These are phyloP conservation scores for Carposina sasakii DNA, from an alignment of 1,140 invertebrate genomes.

Conservation along the genomic window DNA sequence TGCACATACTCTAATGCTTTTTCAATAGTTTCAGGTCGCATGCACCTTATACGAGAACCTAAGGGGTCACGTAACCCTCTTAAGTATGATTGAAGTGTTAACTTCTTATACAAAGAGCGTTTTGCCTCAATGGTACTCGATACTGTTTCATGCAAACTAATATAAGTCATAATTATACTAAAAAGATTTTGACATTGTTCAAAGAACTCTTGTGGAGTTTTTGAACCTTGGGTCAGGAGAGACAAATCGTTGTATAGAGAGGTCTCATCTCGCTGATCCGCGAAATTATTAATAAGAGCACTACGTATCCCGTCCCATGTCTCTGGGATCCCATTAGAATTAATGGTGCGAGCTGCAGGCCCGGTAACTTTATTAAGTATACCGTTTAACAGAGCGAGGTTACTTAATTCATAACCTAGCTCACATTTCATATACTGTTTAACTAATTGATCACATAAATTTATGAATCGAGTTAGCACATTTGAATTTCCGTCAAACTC, in stretches of 20 bases:
- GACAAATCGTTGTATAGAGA: slow-evolving; percentile 3
- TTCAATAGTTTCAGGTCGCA: slow-evolving; percentile 1
- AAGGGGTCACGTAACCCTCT: background rate
- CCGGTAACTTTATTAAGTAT: no score
- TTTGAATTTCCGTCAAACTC: no score
- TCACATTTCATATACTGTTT: no score
- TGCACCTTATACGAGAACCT: slow-evolving; percentile 5
- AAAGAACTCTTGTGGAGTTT: background rate
- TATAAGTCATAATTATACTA: slow-evolving; percentile 4
- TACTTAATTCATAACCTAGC: no score
- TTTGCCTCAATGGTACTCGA: background rate
- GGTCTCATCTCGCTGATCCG: slow-evolving; percentile 2
- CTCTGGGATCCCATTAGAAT: no score
- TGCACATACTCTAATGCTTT: slow-evolving; percentile 3
- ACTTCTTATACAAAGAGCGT: background rate
- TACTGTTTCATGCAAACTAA: background rate
- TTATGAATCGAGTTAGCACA: no score
- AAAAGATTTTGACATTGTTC: slow-evolving; percentile 5
- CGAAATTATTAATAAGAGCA: slow-evolving; percentile 1
- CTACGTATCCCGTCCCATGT: background rate
- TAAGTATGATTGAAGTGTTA: background rate
- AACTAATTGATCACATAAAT: no score
- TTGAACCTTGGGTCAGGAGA: background rate
- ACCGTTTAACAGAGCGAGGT: no score
- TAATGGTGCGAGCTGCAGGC: no score